Evolutionary conservation across 2,797 vertebrate species (phyloP).

Genomic region (Australoheros facetus): DNA sequence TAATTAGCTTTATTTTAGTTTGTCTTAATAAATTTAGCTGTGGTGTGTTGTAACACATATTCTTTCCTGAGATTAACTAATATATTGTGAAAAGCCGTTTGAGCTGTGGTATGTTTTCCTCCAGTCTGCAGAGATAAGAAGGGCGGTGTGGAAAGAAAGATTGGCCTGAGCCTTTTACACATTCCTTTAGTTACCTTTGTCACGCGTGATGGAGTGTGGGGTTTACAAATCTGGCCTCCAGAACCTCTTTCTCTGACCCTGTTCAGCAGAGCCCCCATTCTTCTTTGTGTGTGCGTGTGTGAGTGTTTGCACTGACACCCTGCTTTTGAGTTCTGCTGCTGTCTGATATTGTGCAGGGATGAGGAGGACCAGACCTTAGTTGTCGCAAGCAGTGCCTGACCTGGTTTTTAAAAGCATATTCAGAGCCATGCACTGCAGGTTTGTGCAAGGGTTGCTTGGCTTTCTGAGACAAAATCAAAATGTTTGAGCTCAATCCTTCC

Average conservation of each 20-base stretch:
- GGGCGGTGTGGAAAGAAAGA: constrained; percentile 26
- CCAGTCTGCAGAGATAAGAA: constrained; percentile 59
- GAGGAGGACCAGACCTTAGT: constrained; percentile 69
- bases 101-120: constrained; percentile 55
- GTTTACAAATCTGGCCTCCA: constrained; percentile 69
- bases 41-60: constrained; percentile 18
- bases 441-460: constrained; percentile 32
- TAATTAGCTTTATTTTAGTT: constrained; percentile 15
- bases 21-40: constrained; percentile 8
- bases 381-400: constrained; percentile 64
- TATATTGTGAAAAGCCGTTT: constrained; percentile 42
- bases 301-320: constrained; percentile 43
- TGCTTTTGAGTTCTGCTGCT: constrained; percentile 48
- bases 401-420: constrained; percentile 53
- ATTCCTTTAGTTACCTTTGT: constrained; percentile 77
- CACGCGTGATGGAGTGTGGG: constrained; percentile 70
- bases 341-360: constrained; percentile 72
- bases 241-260: constrained; percentile 66
- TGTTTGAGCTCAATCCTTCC: constrained; percentile 55
- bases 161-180: constrained; percentile 53
- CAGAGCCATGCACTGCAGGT: constrained; percentile 47
- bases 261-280: constrained; percentile 51
- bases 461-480: constrained; percentile 61
- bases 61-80: constrained; percentile 32
- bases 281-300: constrained; percentile 26